Percentiles rank a stretch among this genome's conserved stretches.
phyloP scores from a whole-genome alignment of 2,797 vertebrate genomes.

The Esox masquinongy region DNA sequence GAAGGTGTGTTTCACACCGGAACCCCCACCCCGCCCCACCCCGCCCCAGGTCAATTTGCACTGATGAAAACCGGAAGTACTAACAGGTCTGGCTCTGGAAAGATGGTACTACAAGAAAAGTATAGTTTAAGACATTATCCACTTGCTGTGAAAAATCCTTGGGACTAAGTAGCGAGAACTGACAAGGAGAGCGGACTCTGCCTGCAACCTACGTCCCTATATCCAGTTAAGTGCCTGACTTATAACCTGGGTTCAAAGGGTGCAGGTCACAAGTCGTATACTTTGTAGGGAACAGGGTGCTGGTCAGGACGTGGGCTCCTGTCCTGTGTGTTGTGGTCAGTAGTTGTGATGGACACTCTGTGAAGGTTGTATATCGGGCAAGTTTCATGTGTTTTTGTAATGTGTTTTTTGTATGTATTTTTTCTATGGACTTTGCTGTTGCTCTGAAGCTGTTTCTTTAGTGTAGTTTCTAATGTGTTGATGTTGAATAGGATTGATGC shows the following conservation, averaged over 20 bases:
- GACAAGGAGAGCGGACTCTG: conserved; percentile 20
- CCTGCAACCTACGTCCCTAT: neutral
- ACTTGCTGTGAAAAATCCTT: conserved; percentile 71
- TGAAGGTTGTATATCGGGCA: conserved; percentile 39
- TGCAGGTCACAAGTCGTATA: neutral
- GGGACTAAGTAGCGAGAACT: conserved; percentile 49
- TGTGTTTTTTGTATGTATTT: conserved; percentile 33
- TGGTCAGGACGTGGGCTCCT: conserved; percentile 13
- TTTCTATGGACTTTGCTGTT: conserved; percentile 19
- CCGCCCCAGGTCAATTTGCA: conserved; percentile 50
- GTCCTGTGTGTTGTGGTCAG: conserved; percentile 28
- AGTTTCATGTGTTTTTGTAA: conserved; percentile 45
- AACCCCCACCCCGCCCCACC: conserved; percentile 20
- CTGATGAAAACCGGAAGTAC: conserved; percentile 56
- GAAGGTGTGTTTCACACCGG: too few relatives aligned
- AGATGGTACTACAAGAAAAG: neutral
- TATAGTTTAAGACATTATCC: conserved; percentile 15
- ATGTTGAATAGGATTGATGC: conserved; percentile 31
- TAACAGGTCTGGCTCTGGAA: neutral
- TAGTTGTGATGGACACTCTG: conserved; percentile 34
- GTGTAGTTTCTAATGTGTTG: conserved; percentile 37
- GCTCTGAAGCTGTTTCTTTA: conserved; percentile 28
- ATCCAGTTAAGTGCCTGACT: neutral
- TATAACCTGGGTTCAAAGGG: neutral
- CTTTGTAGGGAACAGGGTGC: neutral